A percentile compares a stretch with the other conserved stretches of the same genome.
These are phyloP conservation scores for Onychostruthus taczanowskii DNA, from an alignment of 2,113 vertebrate species.

Conservation along the genomic window DNA sequence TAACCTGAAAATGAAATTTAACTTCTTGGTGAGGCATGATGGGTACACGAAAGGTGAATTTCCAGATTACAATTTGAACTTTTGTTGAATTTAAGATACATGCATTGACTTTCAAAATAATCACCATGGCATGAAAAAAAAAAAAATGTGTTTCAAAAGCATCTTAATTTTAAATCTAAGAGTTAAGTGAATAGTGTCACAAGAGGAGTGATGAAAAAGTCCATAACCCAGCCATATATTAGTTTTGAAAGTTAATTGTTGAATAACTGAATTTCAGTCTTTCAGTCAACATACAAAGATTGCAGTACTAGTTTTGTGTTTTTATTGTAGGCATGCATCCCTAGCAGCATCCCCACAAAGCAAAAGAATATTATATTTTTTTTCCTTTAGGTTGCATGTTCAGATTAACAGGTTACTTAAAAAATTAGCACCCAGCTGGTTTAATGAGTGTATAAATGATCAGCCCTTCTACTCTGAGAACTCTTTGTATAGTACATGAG, in stretches of 20 bases:
- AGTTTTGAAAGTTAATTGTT: neutral
- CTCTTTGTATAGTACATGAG: neutral
- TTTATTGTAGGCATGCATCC: neutral
- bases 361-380: neutral
- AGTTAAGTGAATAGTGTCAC: neutral
- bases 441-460: neutral
- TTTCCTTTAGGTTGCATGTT: neutral
- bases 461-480: neutral
- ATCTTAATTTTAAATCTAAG: neutral
- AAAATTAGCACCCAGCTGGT: neutral
- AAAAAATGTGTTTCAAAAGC: neutral
- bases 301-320: neutral
- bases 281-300: neutral
- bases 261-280: neutral
- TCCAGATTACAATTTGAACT: neutral
- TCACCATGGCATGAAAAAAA: neutral
- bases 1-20: neutral
- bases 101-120: fast-evolving
- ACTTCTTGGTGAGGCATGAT: neutral
- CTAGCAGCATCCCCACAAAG: neutral
- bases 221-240: neutral
- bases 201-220: neutral
- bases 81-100: neutral
- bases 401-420: neutral
- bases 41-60: neutral